These are phyloP conservation scores for Sitta carolinensis DNA, from an alignment of 2,797 vertebrate genomes.

Conservation along the genomic window DNA sequence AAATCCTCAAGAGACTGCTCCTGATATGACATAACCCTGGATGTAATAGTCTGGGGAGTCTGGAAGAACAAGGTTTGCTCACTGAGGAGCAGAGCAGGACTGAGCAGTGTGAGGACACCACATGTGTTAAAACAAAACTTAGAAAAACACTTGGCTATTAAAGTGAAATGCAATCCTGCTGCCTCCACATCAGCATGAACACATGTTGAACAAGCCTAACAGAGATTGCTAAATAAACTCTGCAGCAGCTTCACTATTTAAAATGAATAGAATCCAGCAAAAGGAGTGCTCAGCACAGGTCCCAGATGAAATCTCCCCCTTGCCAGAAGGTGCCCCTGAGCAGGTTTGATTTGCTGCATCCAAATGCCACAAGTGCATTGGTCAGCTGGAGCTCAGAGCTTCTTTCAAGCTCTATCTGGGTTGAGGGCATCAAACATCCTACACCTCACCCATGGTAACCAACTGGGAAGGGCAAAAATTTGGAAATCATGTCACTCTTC, in stretches of 20 bases:
- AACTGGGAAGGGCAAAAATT: background rate
- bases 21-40: background rate
- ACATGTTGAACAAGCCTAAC: background rate
- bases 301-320: background rate
- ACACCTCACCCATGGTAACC: background rate
- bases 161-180: background rate
- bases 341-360: background rate
- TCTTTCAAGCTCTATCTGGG: background rate
- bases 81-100: background rate
- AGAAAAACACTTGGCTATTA: background rate
- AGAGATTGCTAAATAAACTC: conserved; percentile 25
- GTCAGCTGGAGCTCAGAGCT: background rate
- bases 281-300: background rate
- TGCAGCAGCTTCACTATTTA: background rate
- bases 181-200: background rate
- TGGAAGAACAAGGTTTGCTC: background rate
- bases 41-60: background rate
- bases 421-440: background rate
- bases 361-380: background rate
- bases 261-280: background rate
- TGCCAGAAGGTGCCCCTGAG: background rate
- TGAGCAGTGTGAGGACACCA: background rate
- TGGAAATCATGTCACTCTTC: background rate
- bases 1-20: background rate
- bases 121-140: background rate